Evolutionary conservation across 2,113 vertebrate species (phyloP).

Genomic region (Philantomba maxwellii): DNA sequence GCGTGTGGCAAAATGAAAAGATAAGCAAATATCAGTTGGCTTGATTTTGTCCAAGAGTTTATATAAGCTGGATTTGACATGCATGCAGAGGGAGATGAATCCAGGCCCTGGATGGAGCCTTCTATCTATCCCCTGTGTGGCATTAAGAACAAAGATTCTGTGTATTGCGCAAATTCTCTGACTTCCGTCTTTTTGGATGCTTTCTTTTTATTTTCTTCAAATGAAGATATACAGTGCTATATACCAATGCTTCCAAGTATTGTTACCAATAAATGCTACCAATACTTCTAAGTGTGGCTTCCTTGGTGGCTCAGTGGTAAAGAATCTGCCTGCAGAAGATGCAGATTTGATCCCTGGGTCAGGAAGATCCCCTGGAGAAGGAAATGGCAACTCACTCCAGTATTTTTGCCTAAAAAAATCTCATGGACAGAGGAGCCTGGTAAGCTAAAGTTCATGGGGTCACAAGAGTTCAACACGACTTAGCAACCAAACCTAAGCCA

Average conservation of each 20-base stretch:
- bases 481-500: not conserved
- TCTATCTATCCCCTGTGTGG: not conserved
- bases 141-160: not conserved
- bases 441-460: not conserved
- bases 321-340: not conserved
- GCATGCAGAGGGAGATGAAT: not conserved
- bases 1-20: not conserved
- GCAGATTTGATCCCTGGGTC: not conserved
- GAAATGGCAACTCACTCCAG: not conserved
- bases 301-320: not conserved
- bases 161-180: slow-evolving; percentile 56
- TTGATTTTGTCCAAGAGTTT: not conserved
- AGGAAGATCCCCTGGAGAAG: not conserved
- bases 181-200: slow-evolving; percentile 8
- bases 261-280: not conserved
- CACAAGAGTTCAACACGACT: not conserved
- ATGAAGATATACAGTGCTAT: slow-evolving; percentile 37
- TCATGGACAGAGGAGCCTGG: not conserved
- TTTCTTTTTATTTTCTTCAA: slow-evolving; percentile 67
- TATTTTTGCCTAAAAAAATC: not conserved
- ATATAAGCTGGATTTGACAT: slow-evolving; percentile 1
- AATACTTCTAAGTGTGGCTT: not conserved
- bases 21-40: not conserved
- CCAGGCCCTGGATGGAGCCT: not conserved
- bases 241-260: not conserved